Evolutionary conservation across 2,797 vertebrate species (phyloP).

Genomic region (Pangasius krempfi): DNA sequence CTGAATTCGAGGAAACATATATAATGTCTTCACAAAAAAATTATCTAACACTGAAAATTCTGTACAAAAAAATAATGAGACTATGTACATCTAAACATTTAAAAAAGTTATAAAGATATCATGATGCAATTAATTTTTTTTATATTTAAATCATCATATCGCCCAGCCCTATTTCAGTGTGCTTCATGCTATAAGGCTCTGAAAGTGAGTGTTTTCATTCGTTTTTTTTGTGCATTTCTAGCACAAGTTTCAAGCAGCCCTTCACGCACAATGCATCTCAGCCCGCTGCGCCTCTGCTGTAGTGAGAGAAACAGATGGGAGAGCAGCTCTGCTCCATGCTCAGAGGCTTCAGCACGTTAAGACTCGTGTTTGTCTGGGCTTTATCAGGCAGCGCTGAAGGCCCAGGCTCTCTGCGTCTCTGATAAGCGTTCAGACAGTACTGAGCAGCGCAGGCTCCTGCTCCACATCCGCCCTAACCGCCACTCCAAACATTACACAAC

Average conservation of each 20-base stretch:
- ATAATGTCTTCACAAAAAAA: background rate
- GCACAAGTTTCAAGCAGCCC: background rate
- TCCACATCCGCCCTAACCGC: background rate
- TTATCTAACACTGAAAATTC: background rate
- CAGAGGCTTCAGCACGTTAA: background rate
- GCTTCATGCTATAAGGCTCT: background rate
- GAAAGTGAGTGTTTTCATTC: background rate
- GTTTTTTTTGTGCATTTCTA: background rate
- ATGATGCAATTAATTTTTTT: too few species aligned
- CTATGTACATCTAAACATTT: background rate
- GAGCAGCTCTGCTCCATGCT: background rate
- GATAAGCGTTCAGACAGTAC: slow-evolving; percentile 24
- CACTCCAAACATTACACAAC: background rate
- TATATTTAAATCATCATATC: background rate
- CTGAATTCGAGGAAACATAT: too few species aligned
- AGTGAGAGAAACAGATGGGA: background rate
- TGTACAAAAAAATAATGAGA: background rate
- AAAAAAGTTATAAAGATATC: background rate
- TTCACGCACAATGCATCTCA: background rate
- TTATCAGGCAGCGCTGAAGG: slow-evolving; percentile 22
- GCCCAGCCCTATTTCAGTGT: background rate
- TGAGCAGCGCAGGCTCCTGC: background rate
- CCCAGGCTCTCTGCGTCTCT: slow-evolving; percentile 6
- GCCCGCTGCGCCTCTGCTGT: background rate
- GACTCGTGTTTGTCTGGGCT: background rate